Evolutionary conservation across 2,888 invertebrate species (phyloP).

Genomic region (Andricus quercusramuli): DNA sequence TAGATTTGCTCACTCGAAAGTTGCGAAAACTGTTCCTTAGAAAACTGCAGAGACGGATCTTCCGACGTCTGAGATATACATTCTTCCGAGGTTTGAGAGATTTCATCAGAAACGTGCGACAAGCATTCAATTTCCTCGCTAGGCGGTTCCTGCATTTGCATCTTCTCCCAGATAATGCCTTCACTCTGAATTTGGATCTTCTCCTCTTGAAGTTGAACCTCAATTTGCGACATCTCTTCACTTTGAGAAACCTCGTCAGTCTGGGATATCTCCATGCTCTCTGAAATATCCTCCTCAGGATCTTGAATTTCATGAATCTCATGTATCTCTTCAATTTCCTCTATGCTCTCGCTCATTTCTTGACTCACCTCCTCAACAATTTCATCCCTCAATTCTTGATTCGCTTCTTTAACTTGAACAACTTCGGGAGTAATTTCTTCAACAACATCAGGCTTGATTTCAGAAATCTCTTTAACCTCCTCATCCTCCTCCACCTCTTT

Average conservation of each 20-base stretch:
- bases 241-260: constrained; percentile 10
- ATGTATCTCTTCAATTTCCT: constrained; percentile 31
- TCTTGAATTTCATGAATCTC: constrained; percentile 41
- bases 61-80: constrained; percentile 57
- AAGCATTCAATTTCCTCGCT: constrained; percentile 27
- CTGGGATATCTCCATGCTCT: constrained; percentile 45
- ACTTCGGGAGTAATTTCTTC: constrained; percentile 46
- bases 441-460: constrained; percentile 47
- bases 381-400: constrained; percentile 55
- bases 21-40: constrained; percentile 57
- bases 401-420: constrained; percentile 53
- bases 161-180: constrained; percentile 30
- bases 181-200: constrained; percentile 13
- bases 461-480: constrained; percentile 28
- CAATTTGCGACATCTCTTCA: constrained; percentile 29
- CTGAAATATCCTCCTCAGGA: constrained; percentile 8
- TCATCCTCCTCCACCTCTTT: constrained; percentile 30
- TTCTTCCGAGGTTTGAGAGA: constrained; percentile 58
- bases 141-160: constrained; percentile 1
- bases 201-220: background rate
- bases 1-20: constrained; percentile 53
- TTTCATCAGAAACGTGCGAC: constrained; percentile 55
- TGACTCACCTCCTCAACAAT: constrained; percentile 52
- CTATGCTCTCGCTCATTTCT: constrained; percentile 41
- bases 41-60: constrained; percentile 62